phyloP scores from a whole-genome alignment of 2,113 vertebrate species.

The Pyxicephalus adspersus region DNA sequence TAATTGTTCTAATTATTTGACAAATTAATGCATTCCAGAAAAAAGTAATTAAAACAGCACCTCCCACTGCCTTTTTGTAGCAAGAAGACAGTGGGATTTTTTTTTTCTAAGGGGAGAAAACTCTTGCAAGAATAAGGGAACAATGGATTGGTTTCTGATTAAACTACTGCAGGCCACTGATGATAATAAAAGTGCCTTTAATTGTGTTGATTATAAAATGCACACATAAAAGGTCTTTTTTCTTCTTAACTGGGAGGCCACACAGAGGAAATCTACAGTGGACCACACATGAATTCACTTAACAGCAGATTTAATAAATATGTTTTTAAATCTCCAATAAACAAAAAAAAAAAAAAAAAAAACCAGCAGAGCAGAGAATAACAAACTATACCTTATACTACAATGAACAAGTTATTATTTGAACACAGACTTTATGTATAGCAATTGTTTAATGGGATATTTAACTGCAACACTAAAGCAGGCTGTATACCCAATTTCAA shows the following conservation, averaged over 20 bases:
- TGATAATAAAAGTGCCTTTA: slow-evolving; percentile 22
- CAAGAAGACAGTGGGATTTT: not conserved
- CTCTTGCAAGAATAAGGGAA: slow-evolving; percentile 5
- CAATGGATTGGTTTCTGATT: slow-evolving; percentile 21
- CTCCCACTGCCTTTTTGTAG: slow-evolving; percentile 39
- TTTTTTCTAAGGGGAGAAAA: not conserved
- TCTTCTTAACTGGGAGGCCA: not conserved
- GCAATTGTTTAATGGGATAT: no score
- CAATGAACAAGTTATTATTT: no score
- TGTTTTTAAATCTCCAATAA: not conserved
- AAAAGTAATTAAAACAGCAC: slow-evolving; percentile 16
- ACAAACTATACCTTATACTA: no score
- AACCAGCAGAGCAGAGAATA: no score
- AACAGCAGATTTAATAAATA: not conserved
- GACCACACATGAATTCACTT: slow-evolving; percentile 27
- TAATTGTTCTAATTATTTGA: no score
- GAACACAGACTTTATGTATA: no score
- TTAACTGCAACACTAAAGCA: no score
- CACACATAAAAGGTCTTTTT: not conserved
- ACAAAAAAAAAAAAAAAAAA: no score
- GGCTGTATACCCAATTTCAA: no score
- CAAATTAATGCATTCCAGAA: not conserved
- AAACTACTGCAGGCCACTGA: slow-evolving; percentile 9
- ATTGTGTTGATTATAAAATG: not conserved
- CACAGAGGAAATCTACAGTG: not conserved